Evolutionary conservation across 2,113 vertebrate genomes (phyloP).

Genomic region (Halichoerus grypus): DNA sequence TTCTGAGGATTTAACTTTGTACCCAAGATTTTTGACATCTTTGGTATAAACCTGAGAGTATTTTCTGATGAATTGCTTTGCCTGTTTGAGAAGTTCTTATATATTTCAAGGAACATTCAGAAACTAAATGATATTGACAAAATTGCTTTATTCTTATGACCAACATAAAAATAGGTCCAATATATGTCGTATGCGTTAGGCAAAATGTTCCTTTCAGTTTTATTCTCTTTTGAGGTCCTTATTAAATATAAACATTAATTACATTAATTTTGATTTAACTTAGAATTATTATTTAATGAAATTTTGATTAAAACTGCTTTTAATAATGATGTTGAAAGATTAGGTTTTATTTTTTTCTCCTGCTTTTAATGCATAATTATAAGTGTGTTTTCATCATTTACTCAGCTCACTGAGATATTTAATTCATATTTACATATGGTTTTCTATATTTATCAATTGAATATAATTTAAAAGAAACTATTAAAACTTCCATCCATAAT

Average conservation of each 20-base stretch:
- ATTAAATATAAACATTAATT: background rate
- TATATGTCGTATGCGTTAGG: background rate
- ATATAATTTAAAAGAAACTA: slow-evolving; percentile 15
- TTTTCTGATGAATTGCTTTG: slow-evolving; percentile 4
- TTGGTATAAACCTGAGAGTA: background rate
- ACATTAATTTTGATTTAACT: background rate
- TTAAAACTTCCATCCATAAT: background rate
- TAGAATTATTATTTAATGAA: background rate
- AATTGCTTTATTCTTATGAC: background rate
- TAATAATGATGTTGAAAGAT: background rate
- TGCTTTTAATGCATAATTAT: background rate
- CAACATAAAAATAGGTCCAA: background rate
- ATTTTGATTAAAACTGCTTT: background rate
- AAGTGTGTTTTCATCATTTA: slow-evolving; percentile 1
- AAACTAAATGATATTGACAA: background rate
- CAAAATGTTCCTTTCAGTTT: background rate
- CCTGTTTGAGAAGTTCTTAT: background rate
- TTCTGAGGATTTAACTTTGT: background rate
- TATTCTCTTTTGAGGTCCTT: background rate
- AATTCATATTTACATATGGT: background rate
- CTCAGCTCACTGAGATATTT: background rate
- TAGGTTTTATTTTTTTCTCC: background rate
- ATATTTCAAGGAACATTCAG: background rate
- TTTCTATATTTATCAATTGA: slow-evolving; percentile 17
- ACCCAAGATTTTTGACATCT: background rate